phyloP scores from a whole-genome alignment of 2,888 invertebrate species.

The Crematogaster levior region DNA sequence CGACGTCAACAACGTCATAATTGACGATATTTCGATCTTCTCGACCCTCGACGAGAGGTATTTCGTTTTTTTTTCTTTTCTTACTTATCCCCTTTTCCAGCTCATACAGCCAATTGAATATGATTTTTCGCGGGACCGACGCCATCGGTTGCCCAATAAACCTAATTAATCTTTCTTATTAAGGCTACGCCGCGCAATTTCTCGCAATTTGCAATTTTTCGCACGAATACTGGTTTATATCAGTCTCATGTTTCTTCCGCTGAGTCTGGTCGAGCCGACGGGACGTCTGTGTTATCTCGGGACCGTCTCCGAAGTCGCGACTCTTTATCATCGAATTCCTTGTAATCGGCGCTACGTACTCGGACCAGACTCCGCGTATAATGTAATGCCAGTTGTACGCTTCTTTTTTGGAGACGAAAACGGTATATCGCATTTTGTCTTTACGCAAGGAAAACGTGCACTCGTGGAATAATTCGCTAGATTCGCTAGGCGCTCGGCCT shows the following conservation, averaged over 20 bases:
- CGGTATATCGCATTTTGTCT: neutral
- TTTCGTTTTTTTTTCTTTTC: slow-evolving; percentile 38
- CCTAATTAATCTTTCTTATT: slow-evolving; percentile 74
- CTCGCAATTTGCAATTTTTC: slow-evolving; percentile 77
- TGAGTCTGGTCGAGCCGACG: slow-evolving; percentile 30
- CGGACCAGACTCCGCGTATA: slow-evolving; percentile 69
- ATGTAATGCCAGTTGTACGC: slow-evolving; percentile 85
- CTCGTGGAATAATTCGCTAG: slow-evolving; percentile 19
- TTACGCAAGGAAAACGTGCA: slow-evolving; percentile 58
- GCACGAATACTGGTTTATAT: slow-evolving; percentile 84
- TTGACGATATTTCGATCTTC: slow-evolving; percentile 12
- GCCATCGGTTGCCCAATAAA: slow-evolving; percentile 63
- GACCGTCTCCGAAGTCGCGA: slow-evolving; percentile 6
- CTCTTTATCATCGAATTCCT: slow-evolving; percentile 30
- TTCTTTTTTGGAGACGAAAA: slow-evolving; percentile 74
- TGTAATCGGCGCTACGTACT: slow-evolving; percentile 17
- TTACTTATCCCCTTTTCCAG: slow-evolving; percentile 16
- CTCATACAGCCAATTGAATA: slow-evolving; percentile 81
- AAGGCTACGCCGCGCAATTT: slow-evolving; percentile 78
- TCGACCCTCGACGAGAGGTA: slow-evolving; percentile 52
- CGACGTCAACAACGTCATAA: slow-evolving; percentile 37
- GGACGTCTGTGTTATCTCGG: neutral
- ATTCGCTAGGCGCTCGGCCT: slow-evolving; percentile 21
- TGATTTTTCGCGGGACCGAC: slow-evolving; percentile 73
- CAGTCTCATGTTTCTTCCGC: slow-evolving; percentile 82